Percentiles rank a stretch among this genome's conserved stretches.
Conservation (phyloP, 2,888 invertebrate species). For the Euplexia lucipara region DNA sequence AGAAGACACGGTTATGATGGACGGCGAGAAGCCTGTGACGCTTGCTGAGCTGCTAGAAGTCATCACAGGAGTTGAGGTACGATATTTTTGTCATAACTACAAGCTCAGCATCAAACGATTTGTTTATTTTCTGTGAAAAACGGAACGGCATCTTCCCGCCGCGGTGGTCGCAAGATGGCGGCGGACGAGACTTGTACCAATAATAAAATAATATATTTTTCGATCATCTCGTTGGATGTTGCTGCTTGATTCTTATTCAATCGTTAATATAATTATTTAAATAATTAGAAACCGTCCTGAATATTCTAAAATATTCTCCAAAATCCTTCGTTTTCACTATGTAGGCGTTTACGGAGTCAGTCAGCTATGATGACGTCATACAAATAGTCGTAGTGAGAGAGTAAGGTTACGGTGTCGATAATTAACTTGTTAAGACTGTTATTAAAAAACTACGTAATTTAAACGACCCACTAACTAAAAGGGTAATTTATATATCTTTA, state of each 20-base stretch:
- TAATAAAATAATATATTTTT: background rate
- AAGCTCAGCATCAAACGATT: constrained; percentile 66
- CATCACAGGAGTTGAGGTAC: constrained; percentile 86
- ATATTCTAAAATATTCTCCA: background rate
- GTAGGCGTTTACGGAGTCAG: constrained; percentile 61
- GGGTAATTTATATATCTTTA: too few species aligned
- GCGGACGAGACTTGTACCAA: constrained; percentile 18
- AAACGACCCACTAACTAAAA: too few species aligned
- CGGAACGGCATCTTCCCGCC: constrained; percentile 85
- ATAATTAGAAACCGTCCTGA: background rate
- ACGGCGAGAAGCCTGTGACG: constrained; percentile 83
- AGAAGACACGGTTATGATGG: constrained; percentile 87
- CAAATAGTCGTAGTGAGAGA: too few species aligned
- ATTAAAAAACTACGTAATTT: too few species aligned
- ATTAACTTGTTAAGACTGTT: background rate
- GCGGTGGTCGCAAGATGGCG: constrained; percentile 79
- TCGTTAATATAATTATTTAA: background rate
- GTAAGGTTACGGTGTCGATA: background rate
- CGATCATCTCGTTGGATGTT: constrained; percentile 49
- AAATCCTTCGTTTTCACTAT: background rate
- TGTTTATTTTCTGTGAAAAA: constrained; percentile 84
- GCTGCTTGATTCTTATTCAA: constrained; percentile 10
- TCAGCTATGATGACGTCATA: constrained; percentile 46
- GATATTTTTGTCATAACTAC: constrained; percentile 52
- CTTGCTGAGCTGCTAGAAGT: constrained; percentile 84